Evolutionary conservation across 2,113 vertebrate genomes (phyloP), one percentile per base, ranked within the genome.

Genomic region (Boulengeromyrus knoepffleri): DNA sequence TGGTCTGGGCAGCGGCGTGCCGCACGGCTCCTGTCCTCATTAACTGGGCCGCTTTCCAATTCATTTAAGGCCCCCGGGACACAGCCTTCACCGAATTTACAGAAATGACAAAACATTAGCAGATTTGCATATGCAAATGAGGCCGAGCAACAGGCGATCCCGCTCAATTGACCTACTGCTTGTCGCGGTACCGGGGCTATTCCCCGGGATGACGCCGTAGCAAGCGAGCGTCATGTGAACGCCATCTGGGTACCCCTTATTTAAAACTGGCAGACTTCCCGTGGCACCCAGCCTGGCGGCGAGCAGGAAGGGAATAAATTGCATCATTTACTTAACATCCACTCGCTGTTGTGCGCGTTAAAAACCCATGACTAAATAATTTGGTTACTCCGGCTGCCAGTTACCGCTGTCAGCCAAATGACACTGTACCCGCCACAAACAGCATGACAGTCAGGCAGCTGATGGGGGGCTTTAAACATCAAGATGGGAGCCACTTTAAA

Each of bases 301-400:
- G 96, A 96, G 96, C 96, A 96, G 93, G 95, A 96, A 96, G 95
- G 97, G 97, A 98, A 98, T 98, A 98, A 98, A 98, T 96, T 97
- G 97, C 97, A 98, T 98, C 97, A 98, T 98, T 99, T 98, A 98
- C 96, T 97, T 97, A 97, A 98, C 97, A 97, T 97, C 96, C 97
- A 97, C 97, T 97, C 96, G 96, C 97, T 96, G 94, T 91, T 96
- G 97, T 94, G 96, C 96, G 96, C 95, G 96, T 97, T 98, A 97
- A 98, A 98, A 97, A 97, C 95, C 96, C 96, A 97, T 97, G 97
- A 97, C 97, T 97, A 97, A 97, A 97, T 97, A 96, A 97, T 97
- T 97, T 97, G 96, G 95, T 96, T 97, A 96, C 97, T 97, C 94
- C 95, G 94, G 95, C 96, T 96, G 95, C 96, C 96, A 97, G 96